Evolutionary conservation across 1,140 invertebrate genomes (phyloP).

Genomic region (Cydia pomonella): DNA sequence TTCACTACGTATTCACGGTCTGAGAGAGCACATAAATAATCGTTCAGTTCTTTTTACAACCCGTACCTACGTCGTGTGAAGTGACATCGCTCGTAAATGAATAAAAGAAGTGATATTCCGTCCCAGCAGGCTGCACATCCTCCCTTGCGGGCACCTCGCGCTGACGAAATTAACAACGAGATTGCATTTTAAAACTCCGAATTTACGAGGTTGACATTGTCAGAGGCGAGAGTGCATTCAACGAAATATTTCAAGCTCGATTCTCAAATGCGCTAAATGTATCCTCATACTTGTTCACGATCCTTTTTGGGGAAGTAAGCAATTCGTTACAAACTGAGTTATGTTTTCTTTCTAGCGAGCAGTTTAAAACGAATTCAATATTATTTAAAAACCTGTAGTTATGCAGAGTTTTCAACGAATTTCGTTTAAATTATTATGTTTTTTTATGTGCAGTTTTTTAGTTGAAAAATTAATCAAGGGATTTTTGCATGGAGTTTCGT

Average conservation of each 20-base stretch:
- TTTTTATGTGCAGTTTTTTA: neutral
- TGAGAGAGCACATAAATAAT: slow-evolving; percentile 16
- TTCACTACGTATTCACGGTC: slow-evolving; percentile 5
- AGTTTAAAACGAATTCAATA: neutral
- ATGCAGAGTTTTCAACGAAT: neutral
- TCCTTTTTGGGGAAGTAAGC: neutral
- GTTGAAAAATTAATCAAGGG: too few species aligned
- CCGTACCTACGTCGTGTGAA: neutral
- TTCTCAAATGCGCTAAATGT: neutral
- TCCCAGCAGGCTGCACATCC: slow-evolving; percentile 8
- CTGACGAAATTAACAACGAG: slow-evolving; percentile 34
- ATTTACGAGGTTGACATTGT: slow-evolving; percentile 23
- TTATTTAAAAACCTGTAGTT: neutral
- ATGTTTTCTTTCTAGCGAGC: neutral
- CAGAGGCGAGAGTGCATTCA: slow-evolving; percentile 13
- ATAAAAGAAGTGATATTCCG: slow-evolving; percentile 27
- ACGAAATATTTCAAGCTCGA: slow-evolving; percentile 8
- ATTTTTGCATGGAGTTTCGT: too few species aligned
- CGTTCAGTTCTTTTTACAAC: neutral
- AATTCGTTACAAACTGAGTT: neutral
- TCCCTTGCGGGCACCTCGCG: slow-evolving; percentile 10
- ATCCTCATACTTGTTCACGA: neutral
- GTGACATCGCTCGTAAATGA: slow-evolving; percentile 33
- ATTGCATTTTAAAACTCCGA: slow-evolving; percentile 35
- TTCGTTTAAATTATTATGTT: too few species aligned